A percentile compares a stretch with the other conserved stretches of the same genome.
Conservation (phyloP, 2,888 invertebrate species). For the Nephrotoma flavescens region DNA sequence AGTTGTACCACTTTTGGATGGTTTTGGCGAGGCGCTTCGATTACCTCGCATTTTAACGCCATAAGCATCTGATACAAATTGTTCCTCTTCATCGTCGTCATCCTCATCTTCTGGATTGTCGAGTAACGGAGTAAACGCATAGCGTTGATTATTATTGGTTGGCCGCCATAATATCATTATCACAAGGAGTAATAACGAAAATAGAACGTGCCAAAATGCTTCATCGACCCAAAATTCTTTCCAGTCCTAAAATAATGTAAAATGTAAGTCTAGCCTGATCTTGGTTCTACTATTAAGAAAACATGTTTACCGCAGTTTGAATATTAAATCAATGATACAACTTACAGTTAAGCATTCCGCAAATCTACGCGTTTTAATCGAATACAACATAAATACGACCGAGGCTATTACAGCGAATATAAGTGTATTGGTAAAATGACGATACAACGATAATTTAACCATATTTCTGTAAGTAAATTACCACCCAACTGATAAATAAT, state of each 20-base stretch:
- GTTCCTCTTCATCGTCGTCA: conserved; percentile 67
- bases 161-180: conserved; percentile 95
- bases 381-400: conserved; percentile 86
- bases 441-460: conserved; percentile 76
- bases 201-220: conserved; percentile 90
- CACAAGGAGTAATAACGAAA: conserved; percentile 71
- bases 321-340: conserved; percentile 12
- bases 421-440: conserved; percentile 87
- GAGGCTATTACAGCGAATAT: conserved; percentile 84
- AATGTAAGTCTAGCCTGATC: not conserved
- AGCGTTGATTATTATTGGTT: conserved; percentile 88
- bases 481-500: not conserved
- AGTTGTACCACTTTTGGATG: conserved; percentile 29
- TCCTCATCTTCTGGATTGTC: conserved; percentile 70
- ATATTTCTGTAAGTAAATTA: conserved; percentile 49
- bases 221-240: conserved; percentile 87
- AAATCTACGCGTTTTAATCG: conserved; percentile 65
- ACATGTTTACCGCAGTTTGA: too few relatives aligned
- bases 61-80: conserved; percentile 74
- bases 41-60: conserved; percentile 60
- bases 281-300: too few relatives aligned
- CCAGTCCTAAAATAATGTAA: conserved; percentile 49
- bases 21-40: conserved; percentile 33
- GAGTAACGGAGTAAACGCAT: conserved; percentile 83
- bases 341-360: conserved; percentile 61